Evolutionary conservation across 2,797 vertebrate genomes (phyloP), one percentile per base, ranked within the genome.

Genomic region (Lemur catta): DNA sequence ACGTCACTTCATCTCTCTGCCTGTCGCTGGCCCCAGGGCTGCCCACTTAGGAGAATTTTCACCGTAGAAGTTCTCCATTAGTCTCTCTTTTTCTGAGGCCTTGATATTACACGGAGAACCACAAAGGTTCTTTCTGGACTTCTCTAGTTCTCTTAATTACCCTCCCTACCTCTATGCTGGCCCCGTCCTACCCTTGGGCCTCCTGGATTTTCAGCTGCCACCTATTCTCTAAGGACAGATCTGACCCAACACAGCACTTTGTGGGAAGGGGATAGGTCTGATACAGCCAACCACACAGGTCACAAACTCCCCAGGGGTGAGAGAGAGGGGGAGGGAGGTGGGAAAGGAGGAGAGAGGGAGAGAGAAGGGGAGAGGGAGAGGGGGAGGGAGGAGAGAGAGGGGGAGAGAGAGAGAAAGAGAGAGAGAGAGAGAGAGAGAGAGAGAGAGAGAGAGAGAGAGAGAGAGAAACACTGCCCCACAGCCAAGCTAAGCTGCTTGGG

Each of bases 401-500:
- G 18, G 74, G 1, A 50, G 20, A 35, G 5, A 55, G 24, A 57
- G 3, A 17, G 11, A 33, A 50, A n/a, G n/a, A n/a, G n/a, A n/a
- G n/a, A n/a, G n/a, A 61, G 61, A 30, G 10, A 2, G 6, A 79
- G 26, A 63, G 2, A 24, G 12, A 35, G 30, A 35, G n/a, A 41
- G 59, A 26, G 1, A 50, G 9, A 20, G 8, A 69, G 15, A 20
- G 12, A 48, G 18, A 74, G 2, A 50, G 20, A 35, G 5, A 55
- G 24, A 57, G 3, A 17, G 11, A 33, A 50, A n/a, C 71, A 79
- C 57, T 50, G 43, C 26, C 33, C 13, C 69, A 81, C 71, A 96
- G 61, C 55, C 65, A 88, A 52, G 84, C 63, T 92, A 59, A 92
- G 91, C 80, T 79, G 79, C 80, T 85, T 89, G 80, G 43, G 57